Evolutionary conservation across 2,797 vertebrate species (phyloP).

Genomic region (Platyrinchus mystaceus): DNA sequence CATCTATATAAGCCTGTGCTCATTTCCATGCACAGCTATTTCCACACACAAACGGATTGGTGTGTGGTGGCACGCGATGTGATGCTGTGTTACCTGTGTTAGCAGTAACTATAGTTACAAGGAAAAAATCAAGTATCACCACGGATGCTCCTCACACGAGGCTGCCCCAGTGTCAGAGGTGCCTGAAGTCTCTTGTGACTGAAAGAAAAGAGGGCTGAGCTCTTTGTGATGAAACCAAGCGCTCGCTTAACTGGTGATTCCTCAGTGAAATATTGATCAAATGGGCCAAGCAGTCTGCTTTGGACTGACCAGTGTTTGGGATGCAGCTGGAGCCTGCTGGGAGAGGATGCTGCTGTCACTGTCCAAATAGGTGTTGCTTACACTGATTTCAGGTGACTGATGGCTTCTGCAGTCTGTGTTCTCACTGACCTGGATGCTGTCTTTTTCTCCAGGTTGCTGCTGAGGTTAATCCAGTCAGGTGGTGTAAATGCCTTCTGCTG

Average conservation of each 20-base stretch:
- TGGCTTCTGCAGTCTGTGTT: not conserved
- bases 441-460: not conserved
- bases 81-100: not conserved
- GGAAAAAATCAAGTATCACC: not conserved
- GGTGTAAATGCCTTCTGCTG: not conserved
- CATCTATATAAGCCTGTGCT: not conserved
- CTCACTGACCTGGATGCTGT: not conserved
- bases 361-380: not conserved
- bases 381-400: not conserved
- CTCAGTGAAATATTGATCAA: not conserved
- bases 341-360: not conserved
- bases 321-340: not conserved
- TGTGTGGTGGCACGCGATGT: not conserved
- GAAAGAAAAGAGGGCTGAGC: not conserved
- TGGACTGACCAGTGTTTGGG: not conserved
- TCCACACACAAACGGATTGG: accelerated
- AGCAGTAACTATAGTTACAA: not conserved
- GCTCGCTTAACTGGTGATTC: not conserved
- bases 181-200: not conserved
- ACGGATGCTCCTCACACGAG: accelerated
- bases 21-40: not conserved
- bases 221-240: not conserved
- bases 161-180: not conserved
- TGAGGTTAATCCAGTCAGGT: not conserved
- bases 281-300: not conserved